Evolutionary conservation across 2,113 vertebrate genomes (phyloP), one percentile per base, ranked within the genome.

Genomic region (Ptyas mucosa): DNA sequence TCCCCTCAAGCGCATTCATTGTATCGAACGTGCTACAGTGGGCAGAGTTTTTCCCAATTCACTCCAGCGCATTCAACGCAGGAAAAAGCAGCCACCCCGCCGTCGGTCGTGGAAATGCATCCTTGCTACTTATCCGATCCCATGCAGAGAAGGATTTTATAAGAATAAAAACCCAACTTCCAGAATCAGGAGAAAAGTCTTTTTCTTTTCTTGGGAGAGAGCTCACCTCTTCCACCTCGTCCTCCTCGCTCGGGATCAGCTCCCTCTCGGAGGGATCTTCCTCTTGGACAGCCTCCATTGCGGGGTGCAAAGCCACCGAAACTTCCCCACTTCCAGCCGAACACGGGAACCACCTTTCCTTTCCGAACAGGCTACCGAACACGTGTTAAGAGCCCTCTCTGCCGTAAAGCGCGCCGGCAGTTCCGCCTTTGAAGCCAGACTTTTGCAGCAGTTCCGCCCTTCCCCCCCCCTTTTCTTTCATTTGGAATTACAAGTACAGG

Each of bases 381-480:
- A 90, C 88, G 92, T 93, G 88, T 6, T 26, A 6, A 11, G 1
- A 39, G 10, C 0, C 46, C 34, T 4, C 23, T 12, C 8, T 1
- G 46, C 64, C 88, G 92, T 64, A 93, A 93, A 93, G 81, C n/a
- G 1, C 11, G 1, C 21, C 54, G 1, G 12, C 75, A 8, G 46
- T 90, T 93, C 92, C 92, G 75, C 43, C 54, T 64, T 39, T 24
- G 54, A 90, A 53, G 43, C 75, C 9, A 46, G 7, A 0, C 18
- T 34, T 93, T 93, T 93, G 49, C 92, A 43, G 55, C 88, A 90
- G 1, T 93, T 86, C 88, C 88, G 64, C 87, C 91, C 87, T 55
- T 15, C 46, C 1, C 24, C 5, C 39, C 10, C 43, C 0, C 5
- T 46, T 39, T 11, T 21, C 51, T 5, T 12, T 34, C 5, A 7